Conservation (phyloP, 2,113 vertebrate species). For the Tringa solitaria region DNA sequence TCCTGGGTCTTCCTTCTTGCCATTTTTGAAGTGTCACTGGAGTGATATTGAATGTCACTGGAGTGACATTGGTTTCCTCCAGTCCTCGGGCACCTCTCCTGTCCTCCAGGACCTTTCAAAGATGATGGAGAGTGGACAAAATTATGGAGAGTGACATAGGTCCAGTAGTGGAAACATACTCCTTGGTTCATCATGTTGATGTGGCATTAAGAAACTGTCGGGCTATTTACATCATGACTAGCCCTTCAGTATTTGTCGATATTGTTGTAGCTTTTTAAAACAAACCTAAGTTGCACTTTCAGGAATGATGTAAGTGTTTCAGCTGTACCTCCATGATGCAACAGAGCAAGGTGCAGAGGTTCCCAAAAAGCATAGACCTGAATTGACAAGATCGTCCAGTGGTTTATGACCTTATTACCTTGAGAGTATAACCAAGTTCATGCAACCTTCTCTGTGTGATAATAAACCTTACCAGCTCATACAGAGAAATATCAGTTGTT, state of each 20-base stretch:
- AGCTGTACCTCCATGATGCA: not conserved
- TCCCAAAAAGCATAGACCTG: fast-evolving
- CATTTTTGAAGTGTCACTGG: too few relatives aligned
- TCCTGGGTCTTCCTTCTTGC: too few relatives aligned
- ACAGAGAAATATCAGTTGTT: not conserved
- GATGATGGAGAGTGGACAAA: too few relatives aligned
- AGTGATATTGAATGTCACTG: too few relatives aligned
- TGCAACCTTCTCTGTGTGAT: not conserved
- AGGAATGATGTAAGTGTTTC: not conserved
- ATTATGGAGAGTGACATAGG: not conserved
- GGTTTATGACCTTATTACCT: not conserved
- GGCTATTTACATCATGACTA: not conserved
- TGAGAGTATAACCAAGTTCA: not conserved
- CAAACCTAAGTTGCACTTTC: not conserved
- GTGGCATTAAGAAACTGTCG: not conserved
- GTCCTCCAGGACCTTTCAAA: too few relatives aligned
- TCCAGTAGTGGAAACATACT: not conserved
- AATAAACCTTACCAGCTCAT: not conserved
- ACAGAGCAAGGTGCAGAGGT: not conserved
- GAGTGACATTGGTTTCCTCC: too few relatives aligned
- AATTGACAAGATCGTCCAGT: not conserved
- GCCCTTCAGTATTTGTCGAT: not conserved
- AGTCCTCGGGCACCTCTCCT: too few relatives aligned
- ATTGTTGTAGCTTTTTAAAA: not conserved
- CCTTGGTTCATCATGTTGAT: not conserved